A percentile compares a stretch with the other conserved stretches of the same genome.
Conservation (phyloP, 2,113 vertebrate species). For the Tetrao urogallus region DNA sequence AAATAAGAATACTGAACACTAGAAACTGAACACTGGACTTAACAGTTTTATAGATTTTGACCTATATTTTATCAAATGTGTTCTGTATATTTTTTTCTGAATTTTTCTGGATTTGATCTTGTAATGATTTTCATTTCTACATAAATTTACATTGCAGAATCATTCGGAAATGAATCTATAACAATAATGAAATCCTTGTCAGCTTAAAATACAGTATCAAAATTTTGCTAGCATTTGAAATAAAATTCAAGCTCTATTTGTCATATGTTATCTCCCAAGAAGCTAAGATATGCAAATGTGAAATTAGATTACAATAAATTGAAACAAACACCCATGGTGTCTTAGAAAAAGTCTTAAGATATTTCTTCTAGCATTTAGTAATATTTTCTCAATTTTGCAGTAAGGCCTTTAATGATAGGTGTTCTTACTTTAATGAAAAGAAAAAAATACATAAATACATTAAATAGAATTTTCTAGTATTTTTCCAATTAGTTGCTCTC, state of each 20-base stretch:
- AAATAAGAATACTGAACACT: neutral
- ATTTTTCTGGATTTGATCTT: neutral
- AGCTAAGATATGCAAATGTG: neutral
- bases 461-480: neutral
- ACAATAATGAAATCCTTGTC: neutral
- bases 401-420: neutral
- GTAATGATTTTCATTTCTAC: neutral
- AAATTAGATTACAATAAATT: constrained; percentile 42
- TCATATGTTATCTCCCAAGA: constrained; percentile 2
- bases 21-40: neutral
- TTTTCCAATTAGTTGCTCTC: neutral
- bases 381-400: neutral
- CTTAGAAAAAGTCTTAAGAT: neutral
- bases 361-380: neutral
- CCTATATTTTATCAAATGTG: neutral
- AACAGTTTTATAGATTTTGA: neutral
- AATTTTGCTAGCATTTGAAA: constrained; percentile 10
- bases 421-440: neutral
- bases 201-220: neutral
- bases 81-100: neutral
- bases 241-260: neutral
- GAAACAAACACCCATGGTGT: neutral
- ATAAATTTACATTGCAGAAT: constrained; percentile 8
- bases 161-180: neutral
- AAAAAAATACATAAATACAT: neutral